Evolutionary conservation across 1,140 invertebrate genomes (phyloP).

Genomic region (Eciton burchellii): DNA sequence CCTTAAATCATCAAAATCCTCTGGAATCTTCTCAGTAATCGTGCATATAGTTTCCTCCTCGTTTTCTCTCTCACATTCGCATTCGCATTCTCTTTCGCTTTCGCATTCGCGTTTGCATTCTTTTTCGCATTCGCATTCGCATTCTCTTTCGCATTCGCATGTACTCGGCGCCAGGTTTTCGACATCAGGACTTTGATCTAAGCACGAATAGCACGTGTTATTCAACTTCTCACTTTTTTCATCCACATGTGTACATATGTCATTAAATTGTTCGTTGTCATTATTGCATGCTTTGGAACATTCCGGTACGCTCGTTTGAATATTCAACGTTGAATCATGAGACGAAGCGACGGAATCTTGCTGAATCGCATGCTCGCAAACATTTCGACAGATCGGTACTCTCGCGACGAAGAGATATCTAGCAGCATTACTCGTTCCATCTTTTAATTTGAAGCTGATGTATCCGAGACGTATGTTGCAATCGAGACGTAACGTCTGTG

Average conservation of each 20-base stretch:
- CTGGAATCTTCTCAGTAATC: neutral
- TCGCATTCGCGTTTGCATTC: no score
- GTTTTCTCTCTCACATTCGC: no score
- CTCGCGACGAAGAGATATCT: constrained; percentile 58
- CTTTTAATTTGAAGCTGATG: constrained; percentile 68
- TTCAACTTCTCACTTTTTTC: neutral
- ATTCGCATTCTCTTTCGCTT: no score
- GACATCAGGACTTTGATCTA: neutral
- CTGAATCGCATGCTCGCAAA: constrained; percentile 6
- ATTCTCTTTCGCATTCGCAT: neutral
- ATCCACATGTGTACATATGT: neutral
- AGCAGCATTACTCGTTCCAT: neutral
- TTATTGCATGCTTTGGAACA: neutral
- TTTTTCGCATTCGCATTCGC: neutral
- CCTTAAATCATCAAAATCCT: neutral
- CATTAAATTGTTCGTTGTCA: neutral
- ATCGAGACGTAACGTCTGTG: constrained; percentile 47
- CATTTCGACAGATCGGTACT: constrained; percentile 60
- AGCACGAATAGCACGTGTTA: neutral
- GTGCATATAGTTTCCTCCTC: neutral
- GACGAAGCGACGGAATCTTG: neutral
- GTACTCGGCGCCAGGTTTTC: neutral
- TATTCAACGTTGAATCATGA: neutral
- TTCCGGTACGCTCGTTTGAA: neutral
- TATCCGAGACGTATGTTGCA: constrained; percentile 69